phyloP scores from a whole-genome alignment of 1,140 invertebrate genomes.

The Zaprionus africanus region DNA sequence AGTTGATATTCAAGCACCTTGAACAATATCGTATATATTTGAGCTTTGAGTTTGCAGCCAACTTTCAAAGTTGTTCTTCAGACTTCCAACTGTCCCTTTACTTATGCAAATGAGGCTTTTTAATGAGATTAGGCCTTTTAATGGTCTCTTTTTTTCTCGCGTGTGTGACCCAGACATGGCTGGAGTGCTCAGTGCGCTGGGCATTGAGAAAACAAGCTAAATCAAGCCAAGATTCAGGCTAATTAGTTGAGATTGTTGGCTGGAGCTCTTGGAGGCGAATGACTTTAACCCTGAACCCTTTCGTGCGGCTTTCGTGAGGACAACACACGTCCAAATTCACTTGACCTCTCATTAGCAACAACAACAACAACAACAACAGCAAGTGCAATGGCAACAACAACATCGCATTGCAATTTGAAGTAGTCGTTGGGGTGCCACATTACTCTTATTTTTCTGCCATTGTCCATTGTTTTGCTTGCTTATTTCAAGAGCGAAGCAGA shows the following conservation, averaged over 20 bases:
- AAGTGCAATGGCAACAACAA: conserved; percentile 36
- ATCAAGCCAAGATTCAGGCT: neutral
- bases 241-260: conserved; percentile 15
- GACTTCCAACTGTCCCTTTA: neutral
- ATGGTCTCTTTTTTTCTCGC: neutral
- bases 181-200: neutral
- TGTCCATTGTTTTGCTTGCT: conserved; percentile 42
- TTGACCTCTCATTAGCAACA: conserved; percentile 45
- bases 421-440: conserved; percentile 31
- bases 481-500: conserved; percentile 10
- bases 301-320: conserved; percentile 28
- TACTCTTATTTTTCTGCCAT: conserved; percentile 24
- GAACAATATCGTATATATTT: neutral
- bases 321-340: conserved; percentile 20
- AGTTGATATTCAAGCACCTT: neutral
- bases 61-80: conserved; percentile 7
- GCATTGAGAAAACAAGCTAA: neutral
- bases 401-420: conserved; percentile 32
- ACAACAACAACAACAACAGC: conserved; percentile 34
- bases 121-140: neutral
- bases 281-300: conserved; percentile 58
- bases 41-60: neutral
- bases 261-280: conserved; percentile 43
- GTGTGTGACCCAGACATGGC: neutral
- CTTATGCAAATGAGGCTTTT: neutral